A percentile compares a stretch with the other conserved stretches of the same genome.
phyloP scores from a whole-genome alignment of 2,797 vertebrate species.

The Tolypeutes matacus region DNA sequence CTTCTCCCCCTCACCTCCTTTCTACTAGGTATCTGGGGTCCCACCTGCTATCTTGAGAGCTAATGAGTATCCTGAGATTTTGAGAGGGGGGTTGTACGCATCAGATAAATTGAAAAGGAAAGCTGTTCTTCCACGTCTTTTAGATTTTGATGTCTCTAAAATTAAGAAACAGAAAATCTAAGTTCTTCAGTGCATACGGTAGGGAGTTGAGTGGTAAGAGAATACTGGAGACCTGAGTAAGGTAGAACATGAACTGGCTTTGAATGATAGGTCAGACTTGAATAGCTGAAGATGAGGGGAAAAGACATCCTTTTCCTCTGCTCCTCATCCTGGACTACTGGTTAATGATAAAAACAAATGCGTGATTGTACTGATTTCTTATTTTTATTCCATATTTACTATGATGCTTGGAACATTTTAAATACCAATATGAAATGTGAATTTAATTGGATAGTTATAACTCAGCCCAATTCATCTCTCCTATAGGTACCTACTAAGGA shows the following conservation, averaged over 20 bases:
- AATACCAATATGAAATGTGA: slow-evolving; percentile 11
- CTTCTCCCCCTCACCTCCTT: background rate
- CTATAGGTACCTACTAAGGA: background rate
- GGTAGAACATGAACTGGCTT: background rate
- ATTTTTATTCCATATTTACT: background rate
- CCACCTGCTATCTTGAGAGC: background rate
- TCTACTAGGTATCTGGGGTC: background rate
- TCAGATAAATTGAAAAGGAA: background rate
- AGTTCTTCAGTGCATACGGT: background rate
- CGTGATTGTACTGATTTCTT: background rate
- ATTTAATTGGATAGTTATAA: background rate
- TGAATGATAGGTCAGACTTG: background rate
- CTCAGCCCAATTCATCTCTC: background rate
- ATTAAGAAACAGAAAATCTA: background rate
- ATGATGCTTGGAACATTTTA: background rate
- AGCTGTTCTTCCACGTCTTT: background rate
- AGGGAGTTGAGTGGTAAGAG: background rate
- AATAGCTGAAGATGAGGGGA: background rate
- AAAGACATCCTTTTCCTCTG: background rate
- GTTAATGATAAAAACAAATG: background rate
- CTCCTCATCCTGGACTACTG: background rate
- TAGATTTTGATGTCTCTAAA: background rate
- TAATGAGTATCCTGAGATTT: background rate
- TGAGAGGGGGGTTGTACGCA: background rate
- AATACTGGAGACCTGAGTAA: background rate